Evolutionary conservation across 1,140 invertebrate genomes (phyloP).

Genomic region (Drosophila ficusphila): DNA sequence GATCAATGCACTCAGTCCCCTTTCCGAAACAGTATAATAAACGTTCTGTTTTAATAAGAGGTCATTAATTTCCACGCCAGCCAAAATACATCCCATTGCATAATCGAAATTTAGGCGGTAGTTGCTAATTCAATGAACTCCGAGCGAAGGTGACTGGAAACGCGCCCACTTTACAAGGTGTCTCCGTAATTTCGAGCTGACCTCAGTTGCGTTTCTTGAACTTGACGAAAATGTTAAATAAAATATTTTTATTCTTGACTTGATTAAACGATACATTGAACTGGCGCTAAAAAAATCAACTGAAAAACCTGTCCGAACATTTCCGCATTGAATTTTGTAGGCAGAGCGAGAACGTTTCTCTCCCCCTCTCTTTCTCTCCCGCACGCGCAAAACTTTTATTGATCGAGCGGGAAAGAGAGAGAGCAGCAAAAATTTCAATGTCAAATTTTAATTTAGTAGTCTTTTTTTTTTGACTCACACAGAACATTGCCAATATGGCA

Average conservation of each 20-base stretch:
- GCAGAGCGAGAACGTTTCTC: slow-evolving; percentile 8
- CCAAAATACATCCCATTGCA: slow-evolving; percentile 45
- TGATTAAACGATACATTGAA: slow-evolving; percentile 76
- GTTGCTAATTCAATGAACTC: slow-evolving; percentile 48
- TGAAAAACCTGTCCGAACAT: slow-evolving; percentile 71
- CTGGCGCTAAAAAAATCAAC: slow-evolving; percentile 37
- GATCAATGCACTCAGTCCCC: slow-evolving; percentile 48
- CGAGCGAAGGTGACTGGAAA: not conserved
- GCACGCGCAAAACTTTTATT: slow-evolving; percentile 72
- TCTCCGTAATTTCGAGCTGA: slow-evolving; percentile 30
- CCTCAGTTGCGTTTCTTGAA: slow-evolving; percentile 78
- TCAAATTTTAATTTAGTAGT: slow-evolving; percentile 81
- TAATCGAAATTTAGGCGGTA: slow-evolving; percentile 41
- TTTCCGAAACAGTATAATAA: not conserved
- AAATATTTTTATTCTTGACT: slow-evolving; percentile 45
- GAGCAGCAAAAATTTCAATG: slow-evolving; percentile 68
- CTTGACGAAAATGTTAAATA: slow-evolving; percentile 32
- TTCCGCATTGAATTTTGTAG: slow-evolving; percentile 65
- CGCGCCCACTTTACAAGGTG: slow-evolving; percentile 75
- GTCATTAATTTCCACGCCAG: slow-evolving; percentile 48
- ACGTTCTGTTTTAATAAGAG: slow-evolving; percentile 13
- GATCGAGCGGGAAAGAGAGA: slow-evolving; percentile 52
- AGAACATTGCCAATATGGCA: slow-evolving; percentile 74
- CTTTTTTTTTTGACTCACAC: slow-evolving; percentile 60
- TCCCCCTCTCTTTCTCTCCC: slow-evolving; percentile 20